Evolutionary conservation across 1,140 invertebrate species (phyloP).

Genomic region (Drosophila nikananu): DNA sequence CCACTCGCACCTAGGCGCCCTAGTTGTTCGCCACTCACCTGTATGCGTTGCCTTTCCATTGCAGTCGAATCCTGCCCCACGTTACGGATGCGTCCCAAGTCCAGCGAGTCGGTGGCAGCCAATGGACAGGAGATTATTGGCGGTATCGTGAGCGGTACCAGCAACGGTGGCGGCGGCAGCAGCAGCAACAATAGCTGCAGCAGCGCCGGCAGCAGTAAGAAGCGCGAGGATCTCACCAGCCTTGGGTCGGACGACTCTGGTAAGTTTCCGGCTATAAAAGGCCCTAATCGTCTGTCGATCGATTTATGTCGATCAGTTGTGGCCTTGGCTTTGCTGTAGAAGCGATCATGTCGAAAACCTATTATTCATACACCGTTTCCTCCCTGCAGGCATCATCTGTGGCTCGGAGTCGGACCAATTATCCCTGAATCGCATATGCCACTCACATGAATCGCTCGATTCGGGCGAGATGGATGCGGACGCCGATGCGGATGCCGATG

Average conservation of each 20-base stretch:
- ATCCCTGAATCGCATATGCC: slow-evolving; percentile 84
- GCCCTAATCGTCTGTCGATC: background rate
- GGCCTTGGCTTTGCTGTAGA: slow-evolving; percentile 38
- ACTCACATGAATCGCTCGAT: slow-evolving; percentile 90
- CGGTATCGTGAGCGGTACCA: slow-evolving; percentile 23
- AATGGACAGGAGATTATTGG: slow-evolving; percentile 49
- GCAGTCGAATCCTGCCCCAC: slow-evolving; percentile 75
- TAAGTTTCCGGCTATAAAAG: slow-evolving; percentile 23
- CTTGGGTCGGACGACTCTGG: slow-evolving; percentile 94
- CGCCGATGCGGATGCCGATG: slow-evolving; percentile 84
- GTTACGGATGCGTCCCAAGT: slow-evolving; percentile 70
- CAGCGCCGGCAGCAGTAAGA: slow-evolving; percentile 73
- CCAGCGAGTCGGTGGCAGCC: slow-evolving; percentile 61
- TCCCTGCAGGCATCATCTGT: slow-evolving; percentile 89
- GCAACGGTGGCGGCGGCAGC: slow-evolving; percentile 35
- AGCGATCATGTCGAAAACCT: slow-evolving; percentile 61
- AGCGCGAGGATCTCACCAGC: slow-evolving; percentile 90
- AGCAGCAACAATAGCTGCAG: slow-evolving; percentile 65
- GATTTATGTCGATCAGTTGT: background rate
- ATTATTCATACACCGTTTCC: slow-evolving; percentile 21
- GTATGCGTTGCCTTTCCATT: background rate
- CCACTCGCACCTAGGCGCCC: background rate
- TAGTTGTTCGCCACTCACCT: background rate
- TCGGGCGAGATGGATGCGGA: slow-evolving; percentile 88
- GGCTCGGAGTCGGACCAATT: slow-evolving; percentile 88